Base-by-base conservation (phyloP, 2,888 invertebrate genomes). In the Liposcelis brunnea region DNA sequence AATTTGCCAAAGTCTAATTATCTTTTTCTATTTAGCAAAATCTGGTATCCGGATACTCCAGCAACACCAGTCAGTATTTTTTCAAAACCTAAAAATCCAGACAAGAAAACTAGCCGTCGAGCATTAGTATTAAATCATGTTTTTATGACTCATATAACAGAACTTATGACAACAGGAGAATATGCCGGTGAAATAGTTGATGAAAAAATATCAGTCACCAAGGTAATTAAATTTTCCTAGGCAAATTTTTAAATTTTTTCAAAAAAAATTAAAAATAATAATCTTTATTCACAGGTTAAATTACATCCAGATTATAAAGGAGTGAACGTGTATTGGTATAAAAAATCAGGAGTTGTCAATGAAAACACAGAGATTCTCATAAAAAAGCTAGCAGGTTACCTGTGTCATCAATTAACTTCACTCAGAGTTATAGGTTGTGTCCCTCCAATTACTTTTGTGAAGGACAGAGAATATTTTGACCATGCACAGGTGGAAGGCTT, bases 91-190 rank as follows among this genome's bases (percentile, higher is more conserved):
- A 26, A 26, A 26, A 8, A 8, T n/a, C n/a, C n/a, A 26, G 8
- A 26, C 26, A 8, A 4, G 4, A 26, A 26, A 26, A 8, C 8
- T 26, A 8, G 5, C 26, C 5, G 26, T 26, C 26, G 26, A 26
- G 8, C 5, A 16, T 64, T 69, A 1, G 75, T 84, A 50, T 61
- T 87, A 1, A 85, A 85, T 59, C 82, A 83, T 61, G 57, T 86
- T 42, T 85, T 86, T 55, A 85, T 86, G 83, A 72, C 74, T 53
- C 68, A 81, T 48, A 75, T 87, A 7, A 81, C 83, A 0, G 85
- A 84, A 58, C 61, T 83, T 31, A 71, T 87, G 71, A 74, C 80
- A 1, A 79, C 79, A 0, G 81, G 82, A 1, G 74, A 77, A 52
- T 65, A 71, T 26, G 64, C 77, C 2, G 31, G 47, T 8, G 62